Base-by-base conservation (phyloP, 2,113 vertebrate species). In the Mus pahari region DNA sequence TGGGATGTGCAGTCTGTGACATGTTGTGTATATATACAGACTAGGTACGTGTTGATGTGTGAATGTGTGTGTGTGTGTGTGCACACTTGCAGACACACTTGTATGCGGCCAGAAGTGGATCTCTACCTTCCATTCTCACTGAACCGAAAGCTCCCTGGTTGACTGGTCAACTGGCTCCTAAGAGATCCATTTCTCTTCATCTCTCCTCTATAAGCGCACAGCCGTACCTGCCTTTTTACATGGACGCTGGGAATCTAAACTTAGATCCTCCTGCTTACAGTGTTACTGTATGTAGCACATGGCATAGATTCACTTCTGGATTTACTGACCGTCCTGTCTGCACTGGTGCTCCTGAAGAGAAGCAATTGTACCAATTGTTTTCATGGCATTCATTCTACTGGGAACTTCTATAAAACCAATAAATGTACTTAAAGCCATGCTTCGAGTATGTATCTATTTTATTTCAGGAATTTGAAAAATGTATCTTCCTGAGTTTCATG, bases 271-370 rank as follows among this genome's bases (percentile, higher is more conserved):
- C 22, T 17, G 11, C 36, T 83, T 62, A 39, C 31, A 20, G 42
- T 50, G 16, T 89, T 60, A 48, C 62, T n/a, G n/a, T n/a, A n/a
- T 1, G 58, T 3, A 87, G 7, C 22, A 81, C 24, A 79, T 28
- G 7, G 3, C 28, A 20, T 31, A 53, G 17, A 7, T 96, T 83
- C 45, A 75, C 90, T 92, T 60, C 77, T 70, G 42, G 33, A 84
- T 45, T 95, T 96, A 81, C 89, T 77, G 26, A 50, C 71, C 26
- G 82, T 39, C 6, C 42, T 91, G 36, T 86, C 45, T 66, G 31
- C 66, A 81, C 66, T 36, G 92, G 91, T 70, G 12, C 28, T 93
- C 19, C 84, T 88, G 62, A 66, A 86, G 39, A 97, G 33, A 90
- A 62, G 12, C 42, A 14, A 42, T 36, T 78, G 10, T 68, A 79